A percentile compares a stretch with the other conserved stretches of the same genome.
These are phyloP conservation scores for Sylvietta virens DNA, from an alignment of 2,113 vertebrate species.

Conservation along the genomic window DNA sequence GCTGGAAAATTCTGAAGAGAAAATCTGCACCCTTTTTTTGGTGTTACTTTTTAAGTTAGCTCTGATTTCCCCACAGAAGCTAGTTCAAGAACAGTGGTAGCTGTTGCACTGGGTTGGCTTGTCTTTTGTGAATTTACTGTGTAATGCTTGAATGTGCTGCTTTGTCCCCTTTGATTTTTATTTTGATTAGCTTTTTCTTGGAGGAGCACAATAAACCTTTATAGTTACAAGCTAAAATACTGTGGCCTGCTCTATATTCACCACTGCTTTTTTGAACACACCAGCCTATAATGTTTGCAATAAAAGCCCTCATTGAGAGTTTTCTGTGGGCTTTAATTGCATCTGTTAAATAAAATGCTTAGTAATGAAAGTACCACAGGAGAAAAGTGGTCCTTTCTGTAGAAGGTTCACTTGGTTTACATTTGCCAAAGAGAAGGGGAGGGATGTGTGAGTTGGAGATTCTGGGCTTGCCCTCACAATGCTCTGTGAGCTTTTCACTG, in stretches of 20 bases:
- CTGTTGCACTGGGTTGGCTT: not conserved
- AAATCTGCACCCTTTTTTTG: not conserved
- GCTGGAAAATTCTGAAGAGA: not conserved
- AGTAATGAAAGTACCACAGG: not conserved
- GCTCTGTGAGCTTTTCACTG: not conserved
- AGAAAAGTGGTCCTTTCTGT: conserved; percentile 13
- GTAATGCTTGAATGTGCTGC: conserved; percentile 1
- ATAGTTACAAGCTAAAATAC: not conserved
- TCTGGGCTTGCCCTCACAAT: not conserved
- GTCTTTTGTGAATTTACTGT: conserved; percentile 2
- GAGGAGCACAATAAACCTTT: conserved; percentile 19
- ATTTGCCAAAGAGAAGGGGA: not conserved
- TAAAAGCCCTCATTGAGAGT: not conserved
- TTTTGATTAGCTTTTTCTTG: conserved; percentile 11
- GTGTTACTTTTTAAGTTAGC: not conserved
- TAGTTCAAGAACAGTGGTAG: not conserved
- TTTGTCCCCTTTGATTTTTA: conserved; percentile 2
- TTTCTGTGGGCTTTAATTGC: not conserved
- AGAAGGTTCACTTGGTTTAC: not conserved
- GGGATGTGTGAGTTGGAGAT: not conserved
- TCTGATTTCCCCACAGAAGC: not conserved
- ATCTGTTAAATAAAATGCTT: not conserved
- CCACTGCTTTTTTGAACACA: not conserved
- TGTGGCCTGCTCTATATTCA: not conserved
- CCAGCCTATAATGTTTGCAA: not conserved